A percentile compares a stretch with the other conserved stretches of the same genome.
Evolutionary conservation across 2,113 vertebrate species (phyloP).

Genomic region (Xenopus borealis): DNA sequence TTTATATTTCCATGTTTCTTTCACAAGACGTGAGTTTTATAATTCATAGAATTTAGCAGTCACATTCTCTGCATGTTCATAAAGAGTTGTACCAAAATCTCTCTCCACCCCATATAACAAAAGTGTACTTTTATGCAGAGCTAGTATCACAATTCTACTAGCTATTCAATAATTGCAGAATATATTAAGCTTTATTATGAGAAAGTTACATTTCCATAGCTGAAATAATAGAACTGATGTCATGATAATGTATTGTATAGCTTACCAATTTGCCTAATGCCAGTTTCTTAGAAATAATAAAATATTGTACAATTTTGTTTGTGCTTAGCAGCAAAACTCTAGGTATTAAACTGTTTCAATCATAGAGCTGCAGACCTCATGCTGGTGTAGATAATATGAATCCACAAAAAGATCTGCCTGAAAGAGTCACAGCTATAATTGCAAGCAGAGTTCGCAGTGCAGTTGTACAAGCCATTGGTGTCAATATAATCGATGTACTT

Average conservation of each 20-base stretch:
- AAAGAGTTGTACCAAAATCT: neutral
- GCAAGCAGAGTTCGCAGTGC: neutral
- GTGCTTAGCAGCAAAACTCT: neutral
- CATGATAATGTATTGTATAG: neutral
- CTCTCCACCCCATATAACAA: neutral
- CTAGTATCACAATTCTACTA: neutral
- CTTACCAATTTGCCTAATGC: neutral
- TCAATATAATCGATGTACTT: neutral
- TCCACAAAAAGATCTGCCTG: neutral
- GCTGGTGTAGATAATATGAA: constrained; percentile 1
- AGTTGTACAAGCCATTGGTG: neutral
- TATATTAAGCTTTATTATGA: neutral
- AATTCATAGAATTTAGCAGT: constrained; percentile 12
- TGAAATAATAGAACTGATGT: neutral
- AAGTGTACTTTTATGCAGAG: neutral
- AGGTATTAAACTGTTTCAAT: neutral
- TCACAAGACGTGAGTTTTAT: constrained; percentile 26
- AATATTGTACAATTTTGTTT: neutral
- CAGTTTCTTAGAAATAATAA: neutral
- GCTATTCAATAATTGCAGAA: neutral
- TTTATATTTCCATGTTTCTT: constrained; percentile 21
- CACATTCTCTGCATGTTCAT: neutral
- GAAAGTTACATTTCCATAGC: neutral
- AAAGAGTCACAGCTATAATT: neutral
- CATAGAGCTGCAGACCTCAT: neutral